Conservation (phyloP, 2,113 vertebrate species). For the Triplophysa rosa region DNA sequence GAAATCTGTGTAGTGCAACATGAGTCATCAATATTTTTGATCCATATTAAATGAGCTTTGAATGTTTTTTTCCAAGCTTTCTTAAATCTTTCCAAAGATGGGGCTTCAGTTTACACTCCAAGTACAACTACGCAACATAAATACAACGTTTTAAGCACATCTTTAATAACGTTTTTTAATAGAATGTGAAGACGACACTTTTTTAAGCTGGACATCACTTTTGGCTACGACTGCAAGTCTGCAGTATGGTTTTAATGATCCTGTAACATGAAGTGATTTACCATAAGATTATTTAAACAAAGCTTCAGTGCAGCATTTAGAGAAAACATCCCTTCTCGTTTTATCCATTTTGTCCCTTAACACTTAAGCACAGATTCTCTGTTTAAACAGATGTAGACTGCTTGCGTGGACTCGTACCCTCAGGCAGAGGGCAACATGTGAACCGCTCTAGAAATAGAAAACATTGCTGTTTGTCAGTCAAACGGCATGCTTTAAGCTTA, state of each 20-base stretch:
- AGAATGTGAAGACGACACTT: too few species aligned
- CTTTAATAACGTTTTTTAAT: too few species aligned
- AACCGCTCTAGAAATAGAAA: slow-evolving; percentile 25
- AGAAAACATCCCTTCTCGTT: background rate
- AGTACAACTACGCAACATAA: too few species aligned
- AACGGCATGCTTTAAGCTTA: background rate
- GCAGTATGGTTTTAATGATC: slow-evolving; percentile 7
- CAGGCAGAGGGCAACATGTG: slow-evolving; percentile 4
- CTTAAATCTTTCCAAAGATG: too few species aligned
- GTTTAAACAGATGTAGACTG: slow-evolving; percentile 30
- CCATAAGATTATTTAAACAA: slow-evolving; percentile 3
- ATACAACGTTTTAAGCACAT: too few species aligned
- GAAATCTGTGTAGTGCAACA: too few species aligned
- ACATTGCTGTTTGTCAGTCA: slow-evolving; percentile 9
- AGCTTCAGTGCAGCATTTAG: background rate
- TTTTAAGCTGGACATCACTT: too few species aligned
- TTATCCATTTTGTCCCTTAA: background rate
- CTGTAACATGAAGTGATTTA: slow-evolving; percentile 1
- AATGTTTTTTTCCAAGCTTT: too few species aligned
- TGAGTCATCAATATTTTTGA: too few species aligned
- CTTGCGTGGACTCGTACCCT: background rate
- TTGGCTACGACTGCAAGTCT: background rate
- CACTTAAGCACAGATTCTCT: background rate
- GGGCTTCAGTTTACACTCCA: too few species aligned
- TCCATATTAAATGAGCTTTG: too few species aligned